Conservation (phyloP, 30 jellyfish, hydroid and myxozoan species). For the Aurelia aurita complex sp. Pacific region DNA sequence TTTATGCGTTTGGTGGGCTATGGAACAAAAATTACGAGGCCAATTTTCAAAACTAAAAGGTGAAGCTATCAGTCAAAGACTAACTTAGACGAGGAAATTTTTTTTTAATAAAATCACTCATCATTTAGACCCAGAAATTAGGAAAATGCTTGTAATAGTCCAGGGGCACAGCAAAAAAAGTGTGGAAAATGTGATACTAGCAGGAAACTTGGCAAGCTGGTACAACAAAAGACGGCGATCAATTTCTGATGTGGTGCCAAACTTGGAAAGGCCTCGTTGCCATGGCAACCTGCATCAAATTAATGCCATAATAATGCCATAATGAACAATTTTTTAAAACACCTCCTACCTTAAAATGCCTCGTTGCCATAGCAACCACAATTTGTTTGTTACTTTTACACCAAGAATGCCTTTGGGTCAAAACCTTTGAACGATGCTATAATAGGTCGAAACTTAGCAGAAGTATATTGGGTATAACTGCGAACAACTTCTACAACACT, state of each 20-base stretch:
- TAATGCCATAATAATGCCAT: constrained; percentile 2
- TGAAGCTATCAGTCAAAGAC: no score
- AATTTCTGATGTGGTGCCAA: constrained; percentile 3
- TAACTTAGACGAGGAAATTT: no score
- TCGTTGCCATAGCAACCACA: constrained; percentile 24
- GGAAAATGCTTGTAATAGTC: no score
- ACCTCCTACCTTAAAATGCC: not conserved
- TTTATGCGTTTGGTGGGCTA: no score
- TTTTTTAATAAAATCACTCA: no score
- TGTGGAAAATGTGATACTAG: not conserved
- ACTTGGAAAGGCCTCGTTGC: not conserved
- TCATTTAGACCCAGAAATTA: no score
- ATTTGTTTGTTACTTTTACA: not conserved
- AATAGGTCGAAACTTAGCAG: constrained; percentile 8
- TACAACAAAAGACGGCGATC: constrained; percentile 1
- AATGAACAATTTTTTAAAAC: not conserved
- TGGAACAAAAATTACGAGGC: no score
- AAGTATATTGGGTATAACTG: constrained; percentile 8
- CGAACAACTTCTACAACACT: not conserved
- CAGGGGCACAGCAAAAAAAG: no score
- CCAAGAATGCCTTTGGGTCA: not conserved
- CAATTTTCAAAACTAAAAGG: no score
- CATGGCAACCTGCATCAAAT: not conserved
- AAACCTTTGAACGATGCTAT: not conserved
- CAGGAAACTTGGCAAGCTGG: not conserved